Evolutionary conservation across 1,140 invertebrate species (phyloP).

Genomic region (Aphelenchoides avenae): DNA sequence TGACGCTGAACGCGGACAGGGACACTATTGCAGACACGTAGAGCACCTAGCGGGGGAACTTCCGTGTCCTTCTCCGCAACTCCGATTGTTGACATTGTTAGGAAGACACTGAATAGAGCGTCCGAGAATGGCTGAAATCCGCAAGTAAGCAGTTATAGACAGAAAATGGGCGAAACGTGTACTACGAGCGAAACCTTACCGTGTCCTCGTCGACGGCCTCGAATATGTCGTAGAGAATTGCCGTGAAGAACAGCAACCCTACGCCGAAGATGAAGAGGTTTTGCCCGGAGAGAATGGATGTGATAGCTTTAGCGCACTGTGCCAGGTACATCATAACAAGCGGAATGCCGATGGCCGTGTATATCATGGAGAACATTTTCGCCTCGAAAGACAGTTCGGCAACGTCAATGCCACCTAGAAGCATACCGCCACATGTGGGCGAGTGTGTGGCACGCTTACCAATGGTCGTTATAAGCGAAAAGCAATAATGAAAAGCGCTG

Average conservation of each 20-base stretch:
- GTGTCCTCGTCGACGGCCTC: conserved; percentile 18
- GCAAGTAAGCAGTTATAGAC: background rate
- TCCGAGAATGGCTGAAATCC: conserved; percentile 20
- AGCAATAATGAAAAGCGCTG: conserved; percentile 6
- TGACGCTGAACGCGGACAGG: conserved; percentile 19
- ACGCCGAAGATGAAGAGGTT: conserved; percentile 1
- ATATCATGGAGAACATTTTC: conserved; percentile 16
- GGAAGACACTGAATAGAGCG: conserved; percentile 13
- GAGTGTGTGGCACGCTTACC: conserved; percentile 13
- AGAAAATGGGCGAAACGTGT: background rate
- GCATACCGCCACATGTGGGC: too few relatives aligned
- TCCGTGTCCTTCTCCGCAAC: conserved; percentile 15
- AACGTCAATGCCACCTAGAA: conserved; percentile 19
- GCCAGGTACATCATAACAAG: conserved; percentile 13
- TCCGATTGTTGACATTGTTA: conserved; percentile 17
- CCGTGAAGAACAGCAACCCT: conserved; percentile 12
- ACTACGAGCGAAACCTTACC: background rate
- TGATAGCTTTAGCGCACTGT: conserved; percentile 15
- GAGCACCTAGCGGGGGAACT: conserved; percentile 6
- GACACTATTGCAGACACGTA: conserved; percentile 9
- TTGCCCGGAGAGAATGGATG: conserved; percentile 11
- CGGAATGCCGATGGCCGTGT: conserved; percentile 14
- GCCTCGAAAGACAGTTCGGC: conserved; percentile 11
- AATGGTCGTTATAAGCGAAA: conserved; percentile 20
- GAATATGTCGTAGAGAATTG: conserved; percentile 18